Percentiles rank a stretch among this genome's conserved stretches.
Evolutionary conservation across 2,113 vertebrate species (phyloP).

Genomic region (Siniperca knerii): DNA sequence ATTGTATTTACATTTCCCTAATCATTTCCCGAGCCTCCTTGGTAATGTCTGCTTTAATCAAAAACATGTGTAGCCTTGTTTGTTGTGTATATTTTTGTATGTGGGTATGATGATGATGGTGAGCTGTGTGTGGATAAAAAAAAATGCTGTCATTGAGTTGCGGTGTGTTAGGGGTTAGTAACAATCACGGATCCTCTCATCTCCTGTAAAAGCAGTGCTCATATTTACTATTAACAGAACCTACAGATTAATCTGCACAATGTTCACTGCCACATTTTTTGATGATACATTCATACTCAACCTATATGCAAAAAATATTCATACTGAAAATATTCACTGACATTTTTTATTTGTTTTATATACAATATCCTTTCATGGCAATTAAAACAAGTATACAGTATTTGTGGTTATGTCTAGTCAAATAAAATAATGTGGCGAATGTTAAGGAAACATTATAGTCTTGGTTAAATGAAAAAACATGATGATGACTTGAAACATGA

Average conservation of each 20-base stretch:
- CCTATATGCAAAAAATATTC: not conserved
- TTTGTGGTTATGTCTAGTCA: not conserved
- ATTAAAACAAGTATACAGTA: not conserved
- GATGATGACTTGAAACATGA: not conserved
- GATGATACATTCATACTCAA: not conserved
- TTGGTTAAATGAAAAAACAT: not conserved
- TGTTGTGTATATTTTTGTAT: constrained; percentile 15
- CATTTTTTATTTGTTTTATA: not conserved
- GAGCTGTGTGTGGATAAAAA: constrained; percentile 7
- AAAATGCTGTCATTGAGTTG: constrained; percentile 1
- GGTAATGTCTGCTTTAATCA: constrained; percentile 15
- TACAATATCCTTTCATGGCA: not conserved
- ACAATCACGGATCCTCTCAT: constrained; percentile 6
- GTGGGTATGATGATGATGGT: constrained; percentile 6
- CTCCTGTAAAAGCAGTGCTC: not conserved
- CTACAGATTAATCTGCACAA: not conserved
- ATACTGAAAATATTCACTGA: not conserved
- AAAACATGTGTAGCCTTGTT: constrained; percentile 1
- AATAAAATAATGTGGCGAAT: not conserved
- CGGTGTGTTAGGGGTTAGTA: constrained; percentile 9
- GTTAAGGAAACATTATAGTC: not conserved
- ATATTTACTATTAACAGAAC: not conserved
- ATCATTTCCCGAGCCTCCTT: not conserved
- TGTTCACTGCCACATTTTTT: not conserved
- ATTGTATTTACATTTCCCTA: not conserved